These are phyloP conservation scores for Melipona quadrifasciata DNA, from an alignment of 1,140 invertebrate species.

Conservation along the genomic window DNA sequence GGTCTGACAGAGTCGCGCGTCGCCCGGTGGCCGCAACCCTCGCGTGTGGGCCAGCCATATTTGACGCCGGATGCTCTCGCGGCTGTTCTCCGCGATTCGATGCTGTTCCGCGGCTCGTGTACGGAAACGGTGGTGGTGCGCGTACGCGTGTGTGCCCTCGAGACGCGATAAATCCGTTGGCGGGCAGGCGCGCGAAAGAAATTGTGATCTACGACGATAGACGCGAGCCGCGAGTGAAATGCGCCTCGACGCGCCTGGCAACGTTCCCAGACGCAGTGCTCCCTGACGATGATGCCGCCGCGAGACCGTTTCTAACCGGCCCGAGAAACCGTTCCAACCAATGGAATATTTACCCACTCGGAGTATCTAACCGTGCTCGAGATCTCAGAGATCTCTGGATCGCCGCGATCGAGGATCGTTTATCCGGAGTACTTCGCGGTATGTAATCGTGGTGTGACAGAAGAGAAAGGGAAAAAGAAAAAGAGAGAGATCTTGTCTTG, in stretches of 20 bases:
- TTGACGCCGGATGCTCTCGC: slow-evolving; percentile 7
- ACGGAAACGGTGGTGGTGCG: background rate
- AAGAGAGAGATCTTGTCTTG: background rate
- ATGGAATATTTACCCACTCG: background rate
- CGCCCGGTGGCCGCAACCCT: too few species aligned
- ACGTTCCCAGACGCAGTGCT: slow-evolving; percentile 35
- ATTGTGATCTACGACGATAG: slow-evolving; percentile 23
- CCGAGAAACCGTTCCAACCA: background rate
- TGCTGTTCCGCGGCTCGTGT: slow-evolving; percentile 16
- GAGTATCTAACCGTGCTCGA: background rate
- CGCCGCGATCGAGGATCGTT: background rate
- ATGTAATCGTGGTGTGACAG: too few species aligned
- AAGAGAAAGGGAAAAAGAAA: too few species aligned
- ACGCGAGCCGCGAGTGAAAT: slow-evolving; percentile 29
- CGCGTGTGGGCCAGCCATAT: slow-evolving; percentile 8
- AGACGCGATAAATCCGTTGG: slow-evolving; percentile 1
- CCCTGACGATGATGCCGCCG: background rate
- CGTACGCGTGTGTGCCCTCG: background rate
- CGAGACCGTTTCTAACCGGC: slow-evolving; percentile 2
- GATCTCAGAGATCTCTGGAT: background rate
- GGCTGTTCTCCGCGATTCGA: background rate
- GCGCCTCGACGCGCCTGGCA: slow-evolving; percentile 37
- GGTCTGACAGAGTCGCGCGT: background rate
- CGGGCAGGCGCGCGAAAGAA: slow-evolving; percentile 5
- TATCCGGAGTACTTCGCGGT: background rate